Conservation (phyloP, 2,797 vertebrate species). For the Cheirogaleus major region DNA sequence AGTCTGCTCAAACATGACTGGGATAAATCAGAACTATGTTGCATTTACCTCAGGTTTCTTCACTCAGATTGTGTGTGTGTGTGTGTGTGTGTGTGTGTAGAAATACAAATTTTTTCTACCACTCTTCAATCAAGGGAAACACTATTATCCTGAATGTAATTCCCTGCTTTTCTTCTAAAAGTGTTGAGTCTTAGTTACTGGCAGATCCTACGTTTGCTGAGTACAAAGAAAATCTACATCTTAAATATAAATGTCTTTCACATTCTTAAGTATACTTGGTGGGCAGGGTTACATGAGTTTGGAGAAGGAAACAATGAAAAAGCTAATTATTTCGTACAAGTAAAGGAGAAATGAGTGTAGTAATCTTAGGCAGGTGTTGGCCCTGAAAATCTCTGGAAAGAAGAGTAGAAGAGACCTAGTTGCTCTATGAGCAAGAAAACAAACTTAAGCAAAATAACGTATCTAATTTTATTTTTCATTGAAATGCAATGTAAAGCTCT, state of each 20-base stretch:
- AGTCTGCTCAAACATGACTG: neutral
- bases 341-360: neutral
- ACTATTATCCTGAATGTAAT: neutral
- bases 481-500: neutral
- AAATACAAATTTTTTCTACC: neutral
- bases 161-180: neutral
- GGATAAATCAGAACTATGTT: neutral
- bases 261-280: conserved; percentile 15
- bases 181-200: neutral
- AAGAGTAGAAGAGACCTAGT: neutral
- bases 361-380: neutral
- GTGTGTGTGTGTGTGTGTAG: neutral
- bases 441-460: neutral
- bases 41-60: neutral
- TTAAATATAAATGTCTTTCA: neutral
- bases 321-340: neutral
- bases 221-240: neutral
- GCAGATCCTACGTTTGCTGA: neutral
- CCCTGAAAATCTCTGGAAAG: neutral
- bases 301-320: neutral
- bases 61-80: neutral
- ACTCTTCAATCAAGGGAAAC: neutral
- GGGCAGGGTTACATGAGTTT: neutral
- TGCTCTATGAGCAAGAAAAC: neutral
- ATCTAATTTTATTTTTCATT: neutral